These are phyloP conservation scores for Macrophya annulata DNA, from an alignment of 2,888 invertebrate species.

Conservation along the genomic window DNA sequence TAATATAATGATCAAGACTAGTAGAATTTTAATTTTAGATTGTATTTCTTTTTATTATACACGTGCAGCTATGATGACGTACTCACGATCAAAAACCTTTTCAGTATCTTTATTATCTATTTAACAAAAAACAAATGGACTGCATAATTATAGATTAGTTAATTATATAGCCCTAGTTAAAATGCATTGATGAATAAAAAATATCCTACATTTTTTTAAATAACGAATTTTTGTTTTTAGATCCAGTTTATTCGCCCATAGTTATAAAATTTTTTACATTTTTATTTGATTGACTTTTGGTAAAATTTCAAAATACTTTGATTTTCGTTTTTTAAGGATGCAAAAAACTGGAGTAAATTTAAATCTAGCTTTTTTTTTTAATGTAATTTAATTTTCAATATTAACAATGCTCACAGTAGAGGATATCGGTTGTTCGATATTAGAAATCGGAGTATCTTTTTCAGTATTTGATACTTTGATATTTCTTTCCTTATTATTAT, in stretches of 20 bases:
- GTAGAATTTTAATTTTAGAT: conserved; percentile 38
- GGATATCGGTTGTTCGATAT: background rate
- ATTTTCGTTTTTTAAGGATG: background rate
- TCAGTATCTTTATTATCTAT: conserved; percentile 34
- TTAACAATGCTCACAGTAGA: background rate
- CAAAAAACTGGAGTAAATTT: background rate
- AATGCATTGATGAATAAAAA: conserved; percentile 59
- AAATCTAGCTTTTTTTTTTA: background rate
- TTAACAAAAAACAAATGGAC: background rate
- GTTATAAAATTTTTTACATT: background rate
- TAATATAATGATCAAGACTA: background rate
- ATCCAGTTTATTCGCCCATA: background rate
- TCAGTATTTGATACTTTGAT: background rate
- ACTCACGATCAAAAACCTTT: conserved; percentile 33
- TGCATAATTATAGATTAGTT: conserved; percentile 17
- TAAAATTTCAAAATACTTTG: background rate
- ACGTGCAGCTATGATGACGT: background rate
- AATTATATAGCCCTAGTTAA: conserved; percentile 24
- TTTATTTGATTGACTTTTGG: background rate
- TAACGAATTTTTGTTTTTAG: conserved; percentile 3
- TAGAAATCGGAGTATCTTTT: conserved; percentile 23
- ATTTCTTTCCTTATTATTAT: conserved; percentile 13
- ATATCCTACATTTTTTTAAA: conserved; percentile 55
- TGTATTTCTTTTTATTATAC: background rate
- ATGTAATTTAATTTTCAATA: background rate